Percentiles rank a stretch among this genome's conserved stretches.
These are phyloP conservation scores for Channa maculata DNA, from an alignment of 2,113 vertebrate species.

Conservation along the genomic window DNA sequence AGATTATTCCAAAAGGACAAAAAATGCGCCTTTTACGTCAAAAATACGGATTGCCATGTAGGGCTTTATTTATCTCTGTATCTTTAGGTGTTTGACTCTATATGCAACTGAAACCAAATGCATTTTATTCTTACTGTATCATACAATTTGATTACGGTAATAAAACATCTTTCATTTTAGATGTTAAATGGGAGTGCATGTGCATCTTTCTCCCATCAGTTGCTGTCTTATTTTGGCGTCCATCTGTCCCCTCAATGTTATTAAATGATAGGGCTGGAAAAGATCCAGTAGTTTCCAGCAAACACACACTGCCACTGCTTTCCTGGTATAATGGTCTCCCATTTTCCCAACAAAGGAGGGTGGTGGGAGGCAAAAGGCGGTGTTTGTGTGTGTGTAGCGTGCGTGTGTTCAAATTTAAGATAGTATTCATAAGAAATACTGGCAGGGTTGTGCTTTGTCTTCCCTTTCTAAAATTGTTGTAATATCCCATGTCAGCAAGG, in stretches of 20 bases:
- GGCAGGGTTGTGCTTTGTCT: conserved; percentile 17
- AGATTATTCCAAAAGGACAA: no score
- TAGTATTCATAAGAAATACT: conserved; percentile 6
- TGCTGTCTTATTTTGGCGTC: conserved; percentile 57
- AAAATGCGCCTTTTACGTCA: no score
- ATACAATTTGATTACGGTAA: neutral
- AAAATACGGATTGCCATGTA: no score
- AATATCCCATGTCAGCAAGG: conserved; percentile 23
- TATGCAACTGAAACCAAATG: neutral
- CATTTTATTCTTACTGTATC: neutral
- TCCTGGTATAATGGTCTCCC: conserved; percentile 75
- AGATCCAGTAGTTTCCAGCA: conserved; percentile 82
- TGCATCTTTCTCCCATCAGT: conserved; percentile 41
- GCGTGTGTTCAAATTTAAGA: conserved; percentile 23
- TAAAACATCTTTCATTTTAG: conserved; percentile 32
- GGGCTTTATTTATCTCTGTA: no score
- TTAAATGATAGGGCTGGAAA: conserved; percentile 78
- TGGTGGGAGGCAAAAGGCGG: conserved; percentile 46
- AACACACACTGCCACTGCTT: conserved; percentile 63
- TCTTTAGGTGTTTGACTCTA: neutral
- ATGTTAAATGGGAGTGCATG: conserved; percentile 25
- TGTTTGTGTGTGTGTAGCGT: conserved; percentile 11
- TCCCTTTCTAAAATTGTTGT: conserved; percentile 5
- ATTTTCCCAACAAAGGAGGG: conserved; percentile 72
- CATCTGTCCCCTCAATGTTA: conserved; percentile 59